Conservation (phyloP, 2,888 invertebrate species). For the Labia minor region DNA sequence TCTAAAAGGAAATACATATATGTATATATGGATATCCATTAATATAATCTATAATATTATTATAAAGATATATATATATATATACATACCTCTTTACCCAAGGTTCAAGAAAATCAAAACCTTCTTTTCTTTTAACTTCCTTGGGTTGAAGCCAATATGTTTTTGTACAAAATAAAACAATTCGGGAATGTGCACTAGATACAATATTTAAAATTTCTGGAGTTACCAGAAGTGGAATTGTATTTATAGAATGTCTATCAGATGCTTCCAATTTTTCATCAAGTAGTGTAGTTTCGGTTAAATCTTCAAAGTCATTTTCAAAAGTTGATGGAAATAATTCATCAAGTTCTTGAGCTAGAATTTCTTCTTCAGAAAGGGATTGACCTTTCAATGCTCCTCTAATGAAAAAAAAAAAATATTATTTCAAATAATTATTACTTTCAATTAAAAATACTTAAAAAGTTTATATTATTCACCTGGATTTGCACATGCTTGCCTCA, state of each 20-base stretch:
- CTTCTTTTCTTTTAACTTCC: conserved; percentile 8
- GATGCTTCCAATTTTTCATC: conserved; percentile 35
- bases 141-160: conserved; percentile 24
- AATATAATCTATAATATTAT: background rate
- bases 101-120: conserved; percentile 16
- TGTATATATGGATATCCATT: no score
- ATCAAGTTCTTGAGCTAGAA: conserved; percentile 51
- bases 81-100: background rate
- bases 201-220: conserved; percentile 48
- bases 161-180: conserved; percentile 35
- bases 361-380: conserved; percentile 52
- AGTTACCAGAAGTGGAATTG: conserved; percentile 27
- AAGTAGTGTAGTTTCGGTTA: conserved; percentile 41
- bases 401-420: conserved; percentile 18
- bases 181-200: conserved; percentile 48
- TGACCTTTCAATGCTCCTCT: conserved; percentile 17
- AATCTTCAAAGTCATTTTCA: conserved; percentile 58
- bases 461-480: conserved; percentile 43
- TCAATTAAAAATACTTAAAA: no score
- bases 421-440: no score
- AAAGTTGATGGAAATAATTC: conserved; percentile 59
- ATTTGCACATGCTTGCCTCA: conserved; percentile 45
- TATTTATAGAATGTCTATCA: background rate
- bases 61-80: background rate
- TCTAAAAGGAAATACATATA: no score